Conservation (phyloP, 2,797 vertebrate species). For the Gallirallus australis region DNA sequence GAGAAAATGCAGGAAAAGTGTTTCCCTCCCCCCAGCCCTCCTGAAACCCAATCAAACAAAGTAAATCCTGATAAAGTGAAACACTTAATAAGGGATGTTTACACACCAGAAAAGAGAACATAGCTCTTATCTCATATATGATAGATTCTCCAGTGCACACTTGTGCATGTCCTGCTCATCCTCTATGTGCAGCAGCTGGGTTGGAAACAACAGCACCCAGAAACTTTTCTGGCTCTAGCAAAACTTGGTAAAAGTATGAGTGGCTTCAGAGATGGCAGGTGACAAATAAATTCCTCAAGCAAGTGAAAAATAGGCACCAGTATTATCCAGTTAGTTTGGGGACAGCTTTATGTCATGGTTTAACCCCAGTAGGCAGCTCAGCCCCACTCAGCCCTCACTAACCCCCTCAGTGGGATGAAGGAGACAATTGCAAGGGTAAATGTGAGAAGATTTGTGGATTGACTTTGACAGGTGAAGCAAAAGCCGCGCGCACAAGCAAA, state of each 20-base stretch:
- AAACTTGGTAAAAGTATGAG: neutral
- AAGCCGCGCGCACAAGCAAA: neutral
- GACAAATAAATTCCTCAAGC: neutral
- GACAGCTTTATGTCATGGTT: neutral
- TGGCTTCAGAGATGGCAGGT: neutral
- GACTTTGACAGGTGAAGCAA: neutral
- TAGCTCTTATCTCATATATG: neutral
- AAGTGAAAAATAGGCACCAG: neutral
- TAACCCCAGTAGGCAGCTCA: neutral
- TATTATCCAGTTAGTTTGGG: neutral
- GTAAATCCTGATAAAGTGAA: neutral
- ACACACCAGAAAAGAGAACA: neutral
- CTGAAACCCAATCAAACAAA: neutral
- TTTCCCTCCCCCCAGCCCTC: neutral
- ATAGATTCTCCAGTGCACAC: neutral
- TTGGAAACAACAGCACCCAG: neutral
- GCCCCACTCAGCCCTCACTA: rapidly evolving
- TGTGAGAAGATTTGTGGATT: neutral
- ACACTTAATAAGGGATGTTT: neutral
- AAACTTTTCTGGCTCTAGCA: neutral
- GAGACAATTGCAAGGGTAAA: neutral
- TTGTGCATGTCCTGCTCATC: neutral
- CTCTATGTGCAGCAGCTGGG: rapidly evolving
- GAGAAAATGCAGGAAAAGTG: neutral
- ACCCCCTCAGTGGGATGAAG: rapidly evolving